Percentiles rank a stretch among this genome's conserved stretches.
Evolutionary conservation across 2,113 vertebrate genomes (phyloP).

Genomic region (Octodon degus): DNA sequence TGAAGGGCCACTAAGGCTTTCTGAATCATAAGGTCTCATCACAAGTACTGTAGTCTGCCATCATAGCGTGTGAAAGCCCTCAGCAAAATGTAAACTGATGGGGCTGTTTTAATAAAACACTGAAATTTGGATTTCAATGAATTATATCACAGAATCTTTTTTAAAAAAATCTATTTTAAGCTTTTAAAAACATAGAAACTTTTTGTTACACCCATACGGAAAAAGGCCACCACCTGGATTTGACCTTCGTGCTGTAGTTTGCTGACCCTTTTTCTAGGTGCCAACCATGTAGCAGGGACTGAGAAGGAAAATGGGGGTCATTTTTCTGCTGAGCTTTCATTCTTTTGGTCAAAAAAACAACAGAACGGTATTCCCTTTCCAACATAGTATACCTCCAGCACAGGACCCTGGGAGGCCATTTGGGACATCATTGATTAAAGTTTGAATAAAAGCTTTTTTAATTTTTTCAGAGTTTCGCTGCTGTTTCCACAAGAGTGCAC

Average conservation of each 20-base stretch:
- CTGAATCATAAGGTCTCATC: not conserved
- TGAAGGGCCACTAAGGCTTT: not conserved
- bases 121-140: not conserved
- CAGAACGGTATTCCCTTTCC: not conserved
- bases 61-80: not conserved
- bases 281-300: not conserved
- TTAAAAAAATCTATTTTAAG: not conserved
- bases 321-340: not conserved
- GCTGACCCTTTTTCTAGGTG: not conserved
- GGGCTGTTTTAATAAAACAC: not conserved
- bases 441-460: not conserved
- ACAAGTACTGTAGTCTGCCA: not conserved
- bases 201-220: not conserved
- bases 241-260: not conserved
- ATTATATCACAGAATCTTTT: not conserved
- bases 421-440: not conserved
- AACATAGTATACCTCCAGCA: not conserved
- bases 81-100: not conserved
- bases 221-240: not conserved
- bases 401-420: not conserved
- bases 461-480: not conserved
- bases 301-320: not conserved
- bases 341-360: not conserved
- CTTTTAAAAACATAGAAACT: conserved; percentile 26
- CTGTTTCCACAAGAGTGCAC: not conserved